Base-by-base conservation (phyloP, 1,140 invertebrate species). In the Hypothenemus hampei region DNA sequence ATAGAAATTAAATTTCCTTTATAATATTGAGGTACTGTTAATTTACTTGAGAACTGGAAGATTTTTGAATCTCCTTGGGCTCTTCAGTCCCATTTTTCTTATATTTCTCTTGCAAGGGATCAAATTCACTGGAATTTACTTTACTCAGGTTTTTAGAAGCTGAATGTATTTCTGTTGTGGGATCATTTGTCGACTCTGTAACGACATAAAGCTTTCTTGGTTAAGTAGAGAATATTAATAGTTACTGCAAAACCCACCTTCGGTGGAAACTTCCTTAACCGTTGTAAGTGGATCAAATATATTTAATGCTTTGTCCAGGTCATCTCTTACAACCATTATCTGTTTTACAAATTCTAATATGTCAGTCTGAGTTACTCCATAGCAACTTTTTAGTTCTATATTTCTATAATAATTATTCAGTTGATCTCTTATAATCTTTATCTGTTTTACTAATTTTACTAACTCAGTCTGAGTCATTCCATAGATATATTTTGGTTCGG, bases 381-480 rank as follows among this genome's bases (percentile, higher is more conserved):
- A n/a, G n/a, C n/a, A n/a, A n/a, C n/a, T n/a, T n/a, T n/a, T n/a
- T n/a, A n/a, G n/a, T n/a, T 60, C 20, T 22, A 26, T 33, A 33
- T 5, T 4, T 31, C 5, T 13, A 31, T 31, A 13, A 24, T 31
- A 31, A 31, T 31, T 13, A 31, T 31, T 81, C 0, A 83, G 80
- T 65, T 75, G 71, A 68, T 85, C 78, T 54, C 82, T 69, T 48
- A 85, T 78, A 13, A 69, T 68, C 58, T 73, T 69, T 26, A 85
- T 69, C 66, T 85, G 80, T 54, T 70, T 69, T 55, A 77, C 72
- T 22, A 84, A 70, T 39, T 75, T 70, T 49, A 71, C 70, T 2
- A 80, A 63, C 60, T 82, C 69, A 44, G 62, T 57, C 26, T 37
- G 35, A 26, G 61, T 57, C 43, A 65, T 57, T 24, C 45, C 49